Base-by-base conservation (phyloP, 2,888 invertebrate species). In the Gymnocheta viridis region DNA sequence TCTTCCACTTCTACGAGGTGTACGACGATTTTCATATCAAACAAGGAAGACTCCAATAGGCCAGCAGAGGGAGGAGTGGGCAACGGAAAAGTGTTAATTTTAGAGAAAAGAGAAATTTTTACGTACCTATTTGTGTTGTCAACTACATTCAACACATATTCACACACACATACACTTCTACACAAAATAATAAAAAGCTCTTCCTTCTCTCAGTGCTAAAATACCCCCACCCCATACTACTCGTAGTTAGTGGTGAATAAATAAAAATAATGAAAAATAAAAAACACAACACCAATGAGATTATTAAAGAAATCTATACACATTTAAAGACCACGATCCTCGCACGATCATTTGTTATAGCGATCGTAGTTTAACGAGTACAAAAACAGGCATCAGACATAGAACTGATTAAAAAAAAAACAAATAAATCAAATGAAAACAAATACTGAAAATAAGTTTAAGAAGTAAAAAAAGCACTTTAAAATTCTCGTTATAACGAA, bases 281-380 rank as follows among this genome's bases (percentile, higher is more conserved):
- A 41, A 24, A 32, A 67, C 19, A 19, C 17, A 14, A 51, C 47
- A 66, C n/a, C 47, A 17, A 64, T 14, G 19, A 47, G 10, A 66
- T 19, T 29, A 29, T 14, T 10, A 24, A 66, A 19, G n/a, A 44
- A 17, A 38, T 51, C 0, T n/a, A 49, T 35, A 51, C 29, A 51
- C 22, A 51, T n/a, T 38, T 10, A 27, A 32, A 41, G 32, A 38
- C 44, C 29, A 69, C 82, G 73, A 82, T 82, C 82, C 82, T 82
- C 82, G 73, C 78, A 73, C 82, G 82, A 82, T 79, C 73, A 67
- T 41, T 64, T 49, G 77, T 32, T 77, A 32, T 44, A 51, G 60
- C 5, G 47, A 29, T 82, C 73, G 78, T 69, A 27, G 29, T 69
- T 58, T 41, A 62, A 62, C 69, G 51, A 70, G 4, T 29, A 32